Evolutionary conservation across 92 coral and sea anemone genomes (phyloP), one percentile per base, ranked within the genome.

Genomic region (Anthopleura xanthogrammica): DNA sequence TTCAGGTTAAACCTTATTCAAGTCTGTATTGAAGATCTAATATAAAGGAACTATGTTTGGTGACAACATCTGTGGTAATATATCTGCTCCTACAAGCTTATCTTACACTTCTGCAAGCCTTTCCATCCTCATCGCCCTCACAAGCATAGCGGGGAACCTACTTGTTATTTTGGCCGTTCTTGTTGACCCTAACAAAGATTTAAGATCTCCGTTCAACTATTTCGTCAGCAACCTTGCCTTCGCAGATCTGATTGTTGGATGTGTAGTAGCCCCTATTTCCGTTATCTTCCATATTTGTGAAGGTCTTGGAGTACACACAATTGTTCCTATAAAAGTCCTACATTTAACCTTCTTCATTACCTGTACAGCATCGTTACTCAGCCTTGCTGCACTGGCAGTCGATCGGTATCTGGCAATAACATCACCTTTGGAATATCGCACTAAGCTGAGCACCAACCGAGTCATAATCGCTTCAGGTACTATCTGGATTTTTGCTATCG

Each of bases 211-310:
- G 41, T 93, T 93, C 81, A 93, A 94, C 74, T 91, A 88, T 83
- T 90, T 93, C 80, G 92, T 93, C 11, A 89, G 85, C 24, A 93
- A 90, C 75, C 89, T 95, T 16, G 98, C 98, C 52, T 76, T 95
- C 66, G 92, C 98, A 12, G 98, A 95, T 66, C 83, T 93, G 11
- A 76, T 95, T 46, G 98, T 95, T 11, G 98, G 98, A 29, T 82
- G 90, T 76, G 87, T 91, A 0, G 91, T 92, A 16, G 98, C 90
- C 52, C 98, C 98, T 0, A 58, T 95, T 0, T 94, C 98, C 16
- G 87, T 80, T 48, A 84, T 88, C 81, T 50, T 89, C 58, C 98
- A 95, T 80, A 84, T 86, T 19, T 90, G 93, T 62, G 98, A 95
- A 46, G 97, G 94, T 5, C 82, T 90, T 41, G 85, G 94, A 40